Conservation (phyloP, 2,113 vertebrate genomes). For the Chrysochloris asiatica region DNA sequence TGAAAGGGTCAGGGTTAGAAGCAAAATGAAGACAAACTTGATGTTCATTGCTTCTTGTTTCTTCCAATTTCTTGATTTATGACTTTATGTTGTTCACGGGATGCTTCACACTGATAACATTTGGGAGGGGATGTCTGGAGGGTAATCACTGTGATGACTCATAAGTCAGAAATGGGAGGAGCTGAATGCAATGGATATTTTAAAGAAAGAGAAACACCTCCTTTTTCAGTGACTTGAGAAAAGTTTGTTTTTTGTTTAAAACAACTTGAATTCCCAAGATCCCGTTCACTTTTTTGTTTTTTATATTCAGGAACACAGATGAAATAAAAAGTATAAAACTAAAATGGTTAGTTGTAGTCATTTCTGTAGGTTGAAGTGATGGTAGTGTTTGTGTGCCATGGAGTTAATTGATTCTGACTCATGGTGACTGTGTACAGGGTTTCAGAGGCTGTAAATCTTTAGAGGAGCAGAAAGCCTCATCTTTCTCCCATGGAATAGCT, state of each 20-base stretch:
- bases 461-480: no score
- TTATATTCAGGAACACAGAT: neutral
- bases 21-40: neutral
- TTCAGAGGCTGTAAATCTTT: no score
- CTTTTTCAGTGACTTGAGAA: neutral
- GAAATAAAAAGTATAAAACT: neutral
- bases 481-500: no score
- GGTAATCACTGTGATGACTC: neutral
- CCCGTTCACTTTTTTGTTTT: neutral
- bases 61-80: neutral
- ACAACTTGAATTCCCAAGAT: neutral
- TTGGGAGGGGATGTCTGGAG: neutral
- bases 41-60: neutral
- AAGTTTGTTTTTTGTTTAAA: neutral
- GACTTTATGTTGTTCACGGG: neutral
- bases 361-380: constrained; percentile 5
- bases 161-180: constrained; percentile 29
- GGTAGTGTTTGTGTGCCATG: no score
- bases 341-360: neutral
- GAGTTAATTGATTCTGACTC: no score
- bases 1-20: constrained; percentile 14
- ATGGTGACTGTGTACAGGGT: no score
- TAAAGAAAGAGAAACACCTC: neutral
- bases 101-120: neutral
- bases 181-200: neutral